These are phyloP conservation scores for Bambusicola thoracicus DNA, from an alignment of 2,113 vertebrate genomes.

Conservation along the genomic window DNA sequence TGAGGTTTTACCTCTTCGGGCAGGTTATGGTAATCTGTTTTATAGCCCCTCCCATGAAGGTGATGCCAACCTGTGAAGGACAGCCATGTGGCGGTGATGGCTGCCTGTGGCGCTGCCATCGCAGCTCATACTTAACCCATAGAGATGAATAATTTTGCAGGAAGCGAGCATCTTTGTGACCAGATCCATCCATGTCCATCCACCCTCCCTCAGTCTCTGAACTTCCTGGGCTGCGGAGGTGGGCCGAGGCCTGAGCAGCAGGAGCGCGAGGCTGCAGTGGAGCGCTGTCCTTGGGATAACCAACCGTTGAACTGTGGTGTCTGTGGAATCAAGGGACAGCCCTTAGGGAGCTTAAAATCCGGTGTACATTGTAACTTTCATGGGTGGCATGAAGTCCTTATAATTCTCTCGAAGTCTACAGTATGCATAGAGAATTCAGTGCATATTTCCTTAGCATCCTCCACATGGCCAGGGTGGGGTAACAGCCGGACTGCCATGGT, in stretches of 20 bases:
- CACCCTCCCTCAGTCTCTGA: neutral
- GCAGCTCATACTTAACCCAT: neutral
- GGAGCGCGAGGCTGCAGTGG: neutral
- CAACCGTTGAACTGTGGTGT: neutral
- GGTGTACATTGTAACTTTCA: constrained; percentile 6
- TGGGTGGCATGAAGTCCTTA: constrained; percentile 35
- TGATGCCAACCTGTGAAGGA: neutral
- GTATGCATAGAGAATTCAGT: neutral
- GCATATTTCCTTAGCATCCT: neutral
- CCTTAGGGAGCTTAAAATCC: constrained; percentile 28
- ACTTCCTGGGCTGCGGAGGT: neutral
- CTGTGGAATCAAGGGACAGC: fast-evolving
- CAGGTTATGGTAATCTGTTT: neutral
- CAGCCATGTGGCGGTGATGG: neutral
- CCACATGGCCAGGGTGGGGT: fast-evolving
- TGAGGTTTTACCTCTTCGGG: neutral
- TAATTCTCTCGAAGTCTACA: neutral
- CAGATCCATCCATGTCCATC: neutral
- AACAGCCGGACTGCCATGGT: neutral
- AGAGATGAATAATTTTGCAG: neutral
- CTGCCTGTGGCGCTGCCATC: neutral
- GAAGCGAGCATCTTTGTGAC: fast-evolving
- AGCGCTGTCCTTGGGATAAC: neutral
- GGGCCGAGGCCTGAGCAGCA: neutral
- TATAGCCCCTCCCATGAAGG: neutral